Evolutionary conservation across 2,888 invertebrate species (phyloP).

Genomic region (Brachynemurus nebulosus): DNA sequence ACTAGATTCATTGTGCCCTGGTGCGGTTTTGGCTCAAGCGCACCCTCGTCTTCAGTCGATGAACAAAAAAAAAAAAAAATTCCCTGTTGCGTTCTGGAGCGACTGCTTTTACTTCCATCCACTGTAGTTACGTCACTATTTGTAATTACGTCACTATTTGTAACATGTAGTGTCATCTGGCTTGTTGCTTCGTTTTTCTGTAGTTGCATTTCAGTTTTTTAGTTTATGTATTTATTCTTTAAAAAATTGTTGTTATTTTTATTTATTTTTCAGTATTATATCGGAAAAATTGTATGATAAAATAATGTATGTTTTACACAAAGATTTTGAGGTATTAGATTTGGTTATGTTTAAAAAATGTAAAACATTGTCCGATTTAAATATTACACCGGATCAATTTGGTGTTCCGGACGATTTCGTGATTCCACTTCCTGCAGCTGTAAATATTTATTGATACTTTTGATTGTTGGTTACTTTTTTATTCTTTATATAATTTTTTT

Average conservation of each 20-base stretch:
- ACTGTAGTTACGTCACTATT: no score
- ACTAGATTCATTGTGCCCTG: no score
- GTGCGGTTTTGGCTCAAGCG: no score
- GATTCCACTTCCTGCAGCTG: slow-evolving; percentile 31
- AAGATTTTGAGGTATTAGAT: slow-evolving; percentile 25
- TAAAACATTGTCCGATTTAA: slow-evolving; percentile 24
- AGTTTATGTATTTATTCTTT: no score
- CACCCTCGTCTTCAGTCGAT: no score
- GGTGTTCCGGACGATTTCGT: slow-evolving; percentile 30
- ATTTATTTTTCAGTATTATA: slow-evolving; percentile 15
- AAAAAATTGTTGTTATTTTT: no score
- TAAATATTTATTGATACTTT: slow-evolving; percentile 18
- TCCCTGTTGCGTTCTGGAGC: no score
- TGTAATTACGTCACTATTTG: no score
- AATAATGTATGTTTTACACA: slow-evolving; percentile 26
- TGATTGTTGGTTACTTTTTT: neutral
- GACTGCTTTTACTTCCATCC: neutral
- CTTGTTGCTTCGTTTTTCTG: no score
- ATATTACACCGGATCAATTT: slow-evolving; percentile 29
- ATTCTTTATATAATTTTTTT: slow-evolving; percentile 8
- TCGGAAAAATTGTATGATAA: slow-evolving; percentile 27
- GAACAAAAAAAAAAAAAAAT: no score
- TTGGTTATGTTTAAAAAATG: slow-evolving; percentile 26
- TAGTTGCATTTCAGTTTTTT: no score
- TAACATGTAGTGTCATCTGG: no score